A percentile compares a stretch with the other conserved stretches of the same genome.
Conservation (phyloP, 2,888 invertebrate species). For the Helicoverpa assulta region DNA sequence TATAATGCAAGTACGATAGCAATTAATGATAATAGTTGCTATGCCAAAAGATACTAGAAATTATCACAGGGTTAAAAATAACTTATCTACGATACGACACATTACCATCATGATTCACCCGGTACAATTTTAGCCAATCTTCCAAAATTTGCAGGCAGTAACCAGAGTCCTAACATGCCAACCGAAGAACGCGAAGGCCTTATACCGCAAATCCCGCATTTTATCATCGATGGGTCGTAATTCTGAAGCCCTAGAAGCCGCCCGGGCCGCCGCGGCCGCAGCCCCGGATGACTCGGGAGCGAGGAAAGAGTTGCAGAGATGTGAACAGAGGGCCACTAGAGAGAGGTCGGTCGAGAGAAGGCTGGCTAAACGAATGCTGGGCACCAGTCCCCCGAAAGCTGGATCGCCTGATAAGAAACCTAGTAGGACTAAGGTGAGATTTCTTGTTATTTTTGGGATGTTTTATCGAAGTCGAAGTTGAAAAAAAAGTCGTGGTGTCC, state of each 20-base stretch:
- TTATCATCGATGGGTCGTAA: constrained; percentile 90
- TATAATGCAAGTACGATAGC: no score
- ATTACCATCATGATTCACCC: no score
- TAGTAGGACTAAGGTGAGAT: constrained; percentile 78
- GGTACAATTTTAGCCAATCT: no score
- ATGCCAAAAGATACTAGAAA: no score
- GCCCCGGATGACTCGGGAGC: constrained; percentile 84
- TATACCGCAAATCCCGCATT: constrained; percentile 93
- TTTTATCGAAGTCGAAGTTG: no score
- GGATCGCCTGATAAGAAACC: constrained; percentile 80
- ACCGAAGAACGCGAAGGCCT: constrained; percentile 96
- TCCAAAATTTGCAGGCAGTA: constrained; percentile 90
- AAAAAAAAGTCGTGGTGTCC: no score
- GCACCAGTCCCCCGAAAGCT: constrained; percentile 60
- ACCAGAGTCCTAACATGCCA: constrained; percentile 95
- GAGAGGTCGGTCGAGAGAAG: constrained; percentile 86
- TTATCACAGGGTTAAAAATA: no score
- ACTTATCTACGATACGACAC: no score
- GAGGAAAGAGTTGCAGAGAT: constrained; percentile 81
- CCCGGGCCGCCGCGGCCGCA: constrained; percentile 79
- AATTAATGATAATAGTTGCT: no score
- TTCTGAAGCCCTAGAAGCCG: constrained; percentile 92
- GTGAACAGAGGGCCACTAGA: constrained; percentile 79
- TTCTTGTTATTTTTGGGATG: not conserved
- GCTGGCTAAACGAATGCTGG: constrained; percentile 88